Evolutionary conservation across 30 jellyfish, hydroid and myxozoan species (phyloP).

Genomic region (Aurelia sp.): DNA sequence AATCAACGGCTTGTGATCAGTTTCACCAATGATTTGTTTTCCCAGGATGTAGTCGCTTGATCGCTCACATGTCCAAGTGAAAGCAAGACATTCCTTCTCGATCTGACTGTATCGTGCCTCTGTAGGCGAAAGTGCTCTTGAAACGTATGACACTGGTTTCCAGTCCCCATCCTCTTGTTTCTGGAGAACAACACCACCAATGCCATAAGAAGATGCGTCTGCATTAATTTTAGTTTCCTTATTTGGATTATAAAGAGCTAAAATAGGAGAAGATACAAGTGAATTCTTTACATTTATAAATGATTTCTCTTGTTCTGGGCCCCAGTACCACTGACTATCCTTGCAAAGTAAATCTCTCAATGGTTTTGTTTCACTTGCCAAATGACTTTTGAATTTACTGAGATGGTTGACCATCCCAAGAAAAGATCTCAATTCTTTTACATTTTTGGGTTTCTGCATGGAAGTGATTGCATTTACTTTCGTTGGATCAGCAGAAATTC

Average conservation of each 20-base stretch:
- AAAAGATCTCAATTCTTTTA: slow-evolving; percentile 6
- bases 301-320: slow-evolving; percentile 3
- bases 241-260: slow-evolving; percentile 60
- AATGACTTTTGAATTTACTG: slow-evolving; percentile 34
- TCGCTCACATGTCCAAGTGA: slow-evolving; percentile 12
- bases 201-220: slow-evolving; percentile 28
- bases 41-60: slow-evolving; percentile 52
- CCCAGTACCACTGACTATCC: background rate
- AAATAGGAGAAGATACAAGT: slow-evolving; percentile 57
- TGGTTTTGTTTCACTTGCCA: slow-evolving; percentile 52
- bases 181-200: slow-evolving; percentile 44
- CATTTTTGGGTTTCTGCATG: background rate
- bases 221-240: background rate
- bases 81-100: background rate
- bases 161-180: slow-evolving; percentile 59
- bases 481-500: background rate
- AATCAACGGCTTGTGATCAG: too few species aligned
- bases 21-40: too few species aligned
- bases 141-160: slow-evolving; percentile 4
- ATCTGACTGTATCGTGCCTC: slow-evolving; percentile 50
- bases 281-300: slow-evolving; percentile 27
- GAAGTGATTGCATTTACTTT: too few species aligned
- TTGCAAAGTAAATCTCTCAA: slow-evolving; percentile 48
- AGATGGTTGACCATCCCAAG: slow-evolving; percentile 23
- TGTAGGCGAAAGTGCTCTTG: slow-evolving; percentile 73